These are phyloP conservation scores for Malthinus seriepunctatus DNA, from an alignment of 2,888 invertebrate species.

Conservation along the genomic window DNA sequence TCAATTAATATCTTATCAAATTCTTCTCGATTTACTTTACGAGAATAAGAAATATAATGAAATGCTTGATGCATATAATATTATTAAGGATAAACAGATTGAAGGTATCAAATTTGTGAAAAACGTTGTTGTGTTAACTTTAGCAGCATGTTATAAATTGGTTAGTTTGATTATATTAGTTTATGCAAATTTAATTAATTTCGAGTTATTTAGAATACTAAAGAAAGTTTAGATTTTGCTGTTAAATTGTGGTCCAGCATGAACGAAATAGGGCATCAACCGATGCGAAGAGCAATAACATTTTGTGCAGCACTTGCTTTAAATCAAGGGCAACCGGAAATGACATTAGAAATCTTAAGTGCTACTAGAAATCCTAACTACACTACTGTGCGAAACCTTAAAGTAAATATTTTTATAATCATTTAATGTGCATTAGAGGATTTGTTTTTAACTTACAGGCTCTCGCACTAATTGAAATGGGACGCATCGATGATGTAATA, in stretches of 20 bases:
- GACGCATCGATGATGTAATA: constrained; percentile 67
- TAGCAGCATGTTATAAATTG: constrained; percentile 77
- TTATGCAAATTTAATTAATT: neutral
- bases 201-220: constrained; percentile 64
- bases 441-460: constrained; percentile 48
- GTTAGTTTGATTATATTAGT: constrained; percentile 53
- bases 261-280: constrained; percentile 58
- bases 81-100: constrained; percentile 62
- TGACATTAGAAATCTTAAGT: constrained; percentile 69
- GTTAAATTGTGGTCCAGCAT: constrained; percentile 65
- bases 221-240: constrained; percentile 67
- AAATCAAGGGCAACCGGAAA: constrained; percentile 67
- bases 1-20: constrained; percentile 68
- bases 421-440: too few species aligned
- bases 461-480: constrained; percentile 63
- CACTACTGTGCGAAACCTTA: constrained; percentile 71
- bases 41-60: constrained; percentile 69
- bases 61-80: constrained; percentile 66
- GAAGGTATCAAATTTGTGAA: constrained; percentile 69
- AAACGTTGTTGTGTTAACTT: constrained; percentile 66
- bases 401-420: constrained; percentile 51
- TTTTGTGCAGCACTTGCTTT: constrained; percentile 70
- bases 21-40: constrained; percentile 73
- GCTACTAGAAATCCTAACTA: constrained; percentile 61
- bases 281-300: constrained; percentile 65